phyloP scores from a whole-genome alignment of 2,888 invertebrate genomes.

The Zaprionus lineosus region DNA sequence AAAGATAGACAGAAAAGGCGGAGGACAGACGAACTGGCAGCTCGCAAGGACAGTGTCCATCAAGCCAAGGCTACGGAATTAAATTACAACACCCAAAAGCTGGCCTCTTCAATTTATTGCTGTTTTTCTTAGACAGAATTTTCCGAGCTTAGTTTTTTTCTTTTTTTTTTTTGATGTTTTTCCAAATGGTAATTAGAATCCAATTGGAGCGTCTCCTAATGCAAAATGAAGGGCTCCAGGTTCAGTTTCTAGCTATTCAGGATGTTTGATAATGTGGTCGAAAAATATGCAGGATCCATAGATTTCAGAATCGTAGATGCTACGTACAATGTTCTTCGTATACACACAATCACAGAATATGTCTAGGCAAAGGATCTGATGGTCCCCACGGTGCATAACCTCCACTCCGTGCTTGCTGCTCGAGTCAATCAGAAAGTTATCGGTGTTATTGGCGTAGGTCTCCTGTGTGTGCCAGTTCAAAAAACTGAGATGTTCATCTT shows the following conservation, averaged over 20 bases:
- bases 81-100: slow-evolving; percentile 31
- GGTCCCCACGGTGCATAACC: slow-evolving; percentile 51
- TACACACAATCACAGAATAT: slow-evolving; percentile 32
- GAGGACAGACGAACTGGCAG: background rate
- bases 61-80: slow-evolving; percentile 30
- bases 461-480: slow-evolving; percentile 46
- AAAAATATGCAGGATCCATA: slow-evolving; percentile 60
- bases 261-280: slow-evolving; percentile 53
- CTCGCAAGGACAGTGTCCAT: background rate
- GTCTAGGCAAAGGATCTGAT: slow-evolving; percentile 53
- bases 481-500: slow-evolving; percentile 41
- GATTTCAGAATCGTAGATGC: slow-evolving; percentile 26
- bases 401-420: slow-evolving; percentile 49
- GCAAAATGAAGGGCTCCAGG: too few species aligned
- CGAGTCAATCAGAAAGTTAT: slow-evolving; percentile 33
- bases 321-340: slow-evolving; percentile 20
- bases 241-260: too few species aligned
- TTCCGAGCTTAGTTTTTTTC: too few species aligned
- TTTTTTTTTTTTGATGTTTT: slow-evolving; percentile 14
- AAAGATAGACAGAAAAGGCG: background rate
- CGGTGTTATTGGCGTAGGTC: slow-evolving; percentile 32
- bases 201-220: slow-evolving; percentile 52
- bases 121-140: too few species aligned
- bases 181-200: slow-evolving; percentile 15
- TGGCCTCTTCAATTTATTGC: too few species aligned